These are phyloP conservation scores for Mimumesa dahlbomi DNA, from an alignment of 2,888 invertebrate species.

Conservation along the genomic window DNA sequence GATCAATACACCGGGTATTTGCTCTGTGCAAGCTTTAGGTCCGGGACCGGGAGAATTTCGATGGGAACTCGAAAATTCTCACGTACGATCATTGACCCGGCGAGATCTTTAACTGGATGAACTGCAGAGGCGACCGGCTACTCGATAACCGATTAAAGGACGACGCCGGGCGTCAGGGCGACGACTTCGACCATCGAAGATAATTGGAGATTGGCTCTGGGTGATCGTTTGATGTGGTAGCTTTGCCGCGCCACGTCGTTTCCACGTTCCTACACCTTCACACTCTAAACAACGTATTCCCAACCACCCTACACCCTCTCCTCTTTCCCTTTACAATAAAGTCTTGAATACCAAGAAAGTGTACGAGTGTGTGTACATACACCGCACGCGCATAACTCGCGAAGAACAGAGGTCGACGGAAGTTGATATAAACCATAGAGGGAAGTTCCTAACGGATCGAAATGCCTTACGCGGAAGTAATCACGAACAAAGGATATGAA, in stretches of 20 bases:
- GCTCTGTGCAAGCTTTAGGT: slow-evolving; percentile 26
- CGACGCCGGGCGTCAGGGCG: slow-evolving; percentile 26
- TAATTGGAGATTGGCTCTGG: slow-evolving; percentile 62
- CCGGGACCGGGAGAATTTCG: slow-evolving; percentile 31
- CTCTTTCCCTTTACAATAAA: too few relatives aligned
- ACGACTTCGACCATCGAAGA: slow-evolving; percentile 44
- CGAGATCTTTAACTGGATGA: slow-evolving; percentile 30
- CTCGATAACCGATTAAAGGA: slow-evolving; percentile 61
- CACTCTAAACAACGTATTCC: background rate
- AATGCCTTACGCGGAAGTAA: slow-evolving; percentile 25
- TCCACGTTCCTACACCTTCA: slow-evolving; percentile 25
- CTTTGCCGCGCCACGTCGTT: slow-evolving; percentile 18
- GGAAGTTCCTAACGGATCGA: too few relatives aligned
- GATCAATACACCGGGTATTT: slow-evolving; percentile 42
- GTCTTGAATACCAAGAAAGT: too few relatives aligned
- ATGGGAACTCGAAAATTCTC: slow-evolving; percentile 17
- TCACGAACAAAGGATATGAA: slow-evolving; percentile 21
- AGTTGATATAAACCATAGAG: too few relatives aligned
- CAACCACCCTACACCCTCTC: background rate
- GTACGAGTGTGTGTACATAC: too few relatives aligned
- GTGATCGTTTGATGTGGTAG: slow-evolving; percentile 58
- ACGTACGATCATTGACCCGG: slow-evolving; percentile 49
- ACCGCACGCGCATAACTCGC: too few relatives aligned
- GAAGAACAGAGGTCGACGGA: too few relatives aligned
- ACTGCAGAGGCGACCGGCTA: slow-evolving; percentile 34